Evolutionary conservation across 2,797 vertebrate species (phyloP), one percentile per base, ranked within the genome.

Genomic region (Diceros bicornis): DNA sequence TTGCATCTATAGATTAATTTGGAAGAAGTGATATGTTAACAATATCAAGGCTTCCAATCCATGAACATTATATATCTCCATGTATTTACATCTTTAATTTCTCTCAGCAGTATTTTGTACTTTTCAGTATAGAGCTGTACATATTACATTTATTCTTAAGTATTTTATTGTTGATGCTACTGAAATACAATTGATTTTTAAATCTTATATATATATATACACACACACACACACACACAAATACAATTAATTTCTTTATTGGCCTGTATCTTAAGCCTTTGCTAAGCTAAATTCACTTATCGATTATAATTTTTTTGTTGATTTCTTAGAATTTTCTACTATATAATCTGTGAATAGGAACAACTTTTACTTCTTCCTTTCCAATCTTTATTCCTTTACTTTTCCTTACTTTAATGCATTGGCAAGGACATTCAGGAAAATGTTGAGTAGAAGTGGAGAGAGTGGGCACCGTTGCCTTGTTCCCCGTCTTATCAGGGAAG

Each of bases 121-220:
- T 91, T 91, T 71, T 61, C 78, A 77, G 77, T 94, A 27, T 20
- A 91, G 87, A 93, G 20, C 14, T 85, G 4, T 34, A 18, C 23
- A 47, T 47, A 86, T 71, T 78, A 92, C 74, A 77, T 82, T 92
- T 75, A 84, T 84, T 85, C 66, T 64, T 79, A 66, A 79, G n/a
- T 64, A 55, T 62, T 61, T 89, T 88, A 87, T 57, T 94, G 52
- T 86, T 88, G 11, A 61, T 61, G 55, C 64, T 91, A 75, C 17
- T 82, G 61, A 90, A 91, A 82, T 47, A 66, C n/a, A 72, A 71
- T 47, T 61, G 52, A 9, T 71, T 84, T 89, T 74, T 50, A 96
- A 91, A 72, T 86, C 21, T 91, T n/a, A 81, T 79, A 47, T 64
- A 47, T 57, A 72, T 89, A 47, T 47, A 47, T 47, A 47, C 47